These are phyloP conservation scores for Jacana jacana DNA, from an alignment of 2,113 vertebrate species.

Conservation along the genomic window DNA sequence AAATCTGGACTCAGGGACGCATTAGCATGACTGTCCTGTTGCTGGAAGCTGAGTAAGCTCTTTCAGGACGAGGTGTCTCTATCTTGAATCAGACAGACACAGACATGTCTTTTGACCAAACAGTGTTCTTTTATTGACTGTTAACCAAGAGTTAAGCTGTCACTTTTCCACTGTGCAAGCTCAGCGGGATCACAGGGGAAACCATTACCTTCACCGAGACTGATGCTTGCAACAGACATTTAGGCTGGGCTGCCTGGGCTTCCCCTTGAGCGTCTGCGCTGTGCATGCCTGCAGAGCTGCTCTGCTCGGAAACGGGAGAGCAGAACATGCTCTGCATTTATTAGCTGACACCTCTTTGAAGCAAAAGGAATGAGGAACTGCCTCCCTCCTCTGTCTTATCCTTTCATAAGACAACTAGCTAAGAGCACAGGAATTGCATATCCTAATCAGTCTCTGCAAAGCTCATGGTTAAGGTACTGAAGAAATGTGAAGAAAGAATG, in stretches of 20 bases:
- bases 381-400: background rate
- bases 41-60: background rate
- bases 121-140: background rate
- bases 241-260: background rate
- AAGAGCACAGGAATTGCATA: background rate
- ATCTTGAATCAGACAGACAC: background rate
- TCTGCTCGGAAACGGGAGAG: background rate
- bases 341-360: background rate
- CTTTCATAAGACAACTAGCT: background rate
- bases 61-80: background rate
- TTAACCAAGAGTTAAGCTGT: background rate
- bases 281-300: background rate
- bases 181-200: background rate
- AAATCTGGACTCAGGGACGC: background rate
- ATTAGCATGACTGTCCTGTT: background rate
- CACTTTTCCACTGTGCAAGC: background rate
- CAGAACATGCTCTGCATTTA: background rate
- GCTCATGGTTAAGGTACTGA: background rate
- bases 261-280: background rate
- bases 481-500: background rate
- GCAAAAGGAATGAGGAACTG: background rate
- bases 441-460: background rate
- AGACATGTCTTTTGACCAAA: background rate
- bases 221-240: background rate
- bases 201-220: background rate